Percentiles rank a stretch among this genome's conserved stretches.
Evolutionary conservation across 2,797 vertebrate genomes (phyloP).

Genomic region (Semaprochilodus insignis): DNA sequence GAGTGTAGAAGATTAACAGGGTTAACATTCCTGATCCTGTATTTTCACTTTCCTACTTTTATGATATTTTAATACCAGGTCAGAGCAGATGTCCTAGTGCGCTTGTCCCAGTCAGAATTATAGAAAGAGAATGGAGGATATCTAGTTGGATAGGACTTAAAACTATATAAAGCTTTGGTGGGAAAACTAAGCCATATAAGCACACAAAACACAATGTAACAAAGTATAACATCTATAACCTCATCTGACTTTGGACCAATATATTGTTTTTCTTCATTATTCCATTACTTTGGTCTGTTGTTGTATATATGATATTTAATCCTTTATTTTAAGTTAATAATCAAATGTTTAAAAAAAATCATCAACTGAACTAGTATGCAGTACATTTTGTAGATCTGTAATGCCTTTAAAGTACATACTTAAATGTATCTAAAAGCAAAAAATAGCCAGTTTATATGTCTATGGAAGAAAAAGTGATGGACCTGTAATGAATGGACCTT

Average conservation of each 20-base stretch:
- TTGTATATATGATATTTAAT: constrained; percentile 13
- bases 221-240: constrained; percentile 27
- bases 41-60: background rate
- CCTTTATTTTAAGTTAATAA: background rate
- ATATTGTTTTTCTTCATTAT: constrained; percentile 8
- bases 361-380: background rate
- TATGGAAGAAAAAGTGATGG: too few species aligned
- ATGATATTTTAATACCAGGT: background rate
- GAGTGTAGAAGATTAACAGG: background rate
- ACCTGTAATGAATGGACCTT: background rate
- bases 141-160: background rate
- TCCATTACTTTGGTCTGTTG: background rate
- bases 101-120: background rate
- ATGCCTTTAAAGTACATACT: background rate
- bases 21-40: constrained; percentile 9
- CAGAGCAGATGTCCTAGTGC: too few species aligned
- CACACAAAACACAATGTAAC: constrained; percentile 2
- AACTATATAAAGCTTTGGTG: background rate
- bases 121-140: background rate
- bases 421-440: background rate
- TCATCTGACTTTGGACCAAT: constrained; percentile 45
- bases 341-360: background rate
- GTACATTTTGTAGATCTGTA: background rate
- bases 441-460: background rate
- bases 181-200: constrained; percentile 37